phyloP scores from a whole-genome alignment of 2,113 vertebrate genomes.

The Pterocles burchelli region DNA sequence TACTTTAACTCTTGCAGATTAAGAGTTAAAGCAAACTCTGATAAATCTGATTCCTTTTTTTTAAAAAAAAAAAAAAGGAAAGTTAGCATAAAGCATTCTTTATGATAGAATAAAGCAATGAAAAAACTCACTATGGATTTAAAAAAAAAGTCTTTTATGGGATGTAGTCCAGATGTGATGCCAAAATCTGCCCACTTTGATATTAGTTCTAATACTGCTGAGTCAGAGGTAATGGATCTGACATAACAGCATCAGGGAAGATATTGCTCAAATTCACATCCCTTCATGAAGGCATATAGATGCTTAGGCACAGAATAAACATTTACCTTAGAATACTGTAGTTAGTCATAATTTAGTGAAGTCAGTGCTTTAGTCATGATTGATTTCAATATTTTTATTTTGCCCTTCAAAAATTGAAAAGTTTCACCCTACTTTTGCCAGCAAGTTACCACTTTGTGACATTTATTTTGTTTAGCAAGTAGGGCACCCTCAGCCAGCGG shows the following conservation, averaged over 20 bases:
- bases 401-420: not conserved
- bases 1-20: not conserved
- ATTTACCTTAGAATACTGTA: not conserved
- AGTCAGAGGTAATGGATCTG: not conserved
- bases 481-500: not conserved
- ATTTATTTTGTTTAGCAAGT: not conserved
- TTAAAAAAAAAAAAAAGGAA: no score
- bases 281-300: not conserved
- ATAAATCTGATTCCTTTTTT: not conserved
- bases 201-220: not conserved
- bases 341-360: not conserved
- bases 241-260: not conserved
- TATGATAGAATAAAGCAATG: not conserved
- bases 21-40: not conserved
- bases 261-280: fast-evolving
- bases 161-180: not conserved
- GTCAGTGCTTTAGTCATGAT: not conserved
- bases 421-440: not conserved
- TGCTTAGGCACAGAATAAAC: not conserved
- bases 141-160: not conserved
- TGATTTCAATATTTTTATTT: not conserved
- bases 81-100: not conserved
- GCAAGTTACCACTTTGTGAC: not conserved
- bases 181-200: not conserved
- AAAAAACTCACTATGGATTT: fast-evolving